phyloP scores from a whole-genome alignment of 2,113 vertebrate genomes.

The Syrrhaptes paradoxus region DNA sequence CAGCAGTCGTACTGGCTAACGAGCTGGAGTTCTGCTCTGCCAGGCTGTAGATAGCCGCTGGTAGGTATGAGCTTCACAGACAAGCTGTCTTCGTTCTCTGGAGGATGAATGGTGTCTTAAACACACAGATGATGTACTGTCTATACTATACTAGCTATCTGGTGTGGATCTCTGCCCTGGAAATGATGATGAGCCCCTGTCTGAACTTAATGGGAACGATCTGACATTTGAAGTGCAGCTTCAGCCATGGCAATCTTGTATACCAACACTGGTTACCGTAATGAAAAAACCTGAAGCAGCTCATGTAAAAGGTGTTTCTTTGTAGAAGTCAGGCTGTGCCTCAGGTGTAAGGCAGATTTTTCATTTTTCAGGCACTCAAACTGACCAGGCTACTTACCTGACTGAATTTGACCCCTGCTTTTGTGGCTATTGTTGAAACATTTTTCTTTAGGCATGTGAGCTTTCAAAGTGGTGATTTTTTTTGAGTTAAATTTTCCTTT shows the following conservation, averaged over 20 bases:
- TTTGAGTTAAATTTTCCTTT: constrained; percentile 24
- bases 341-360: not conserved
- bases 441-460: not conserved
- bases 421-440: not conserved
- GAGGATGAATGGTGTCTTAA: not conserved
- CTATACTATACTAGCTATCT: not conserved
- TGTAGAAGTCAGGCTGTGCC: not conserved
- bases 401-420: not conserved
- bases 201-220: not conserved
- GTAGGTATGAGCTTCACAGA: not conserved
- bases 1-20: not conserved
- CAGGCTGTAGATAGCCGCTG: accelerated
- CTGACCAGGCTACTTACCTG: not conserved
- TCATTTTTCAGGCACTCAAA: not conserved
- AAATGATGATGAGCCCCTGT: not conserved
- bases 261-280: not conserved
- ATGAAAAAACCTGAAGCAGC: not conserved
- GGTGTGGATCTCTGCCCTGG: not conserved
- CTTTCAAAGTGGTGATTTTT: not conserved
- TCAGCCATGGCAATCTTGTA: not conserved
- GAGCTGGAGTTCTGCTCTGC: not conserved
- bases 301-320: not conserved
- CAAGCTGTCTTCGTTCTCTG: not conserved
- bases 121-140: not conserved
- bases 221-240: not conserved